These are phyloP conservation scores for Taurulus bubalis DNA, from an alignment of 2,113 vertebrate species.

Conservation along the genomic window DNA sequence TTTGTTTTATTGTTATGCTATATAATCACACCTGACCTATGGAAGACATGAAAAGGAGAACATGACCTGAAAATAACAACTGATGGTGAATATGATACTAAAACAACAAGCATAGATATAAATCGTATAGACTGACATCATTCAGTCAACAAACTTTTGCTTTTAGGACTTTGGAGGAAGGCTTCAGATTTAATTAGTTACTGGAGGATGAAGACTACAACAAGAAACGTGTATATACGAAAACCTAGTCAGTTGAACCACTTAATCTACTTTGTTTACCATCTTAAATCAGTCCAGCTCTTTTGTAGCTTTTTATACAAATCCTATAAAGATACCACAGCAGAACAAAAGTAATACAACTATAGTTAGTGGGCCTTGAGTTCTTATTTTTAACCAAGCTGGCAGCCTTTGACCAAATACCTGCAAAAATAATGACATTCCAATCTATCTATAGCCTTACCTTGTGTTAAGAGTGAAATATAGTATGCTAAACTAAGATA, in stretches of 20 bases:
- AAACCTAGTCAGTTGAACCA: background rate
- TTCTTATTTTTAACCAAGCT: background rate
- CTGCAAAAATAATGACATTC: background rate
- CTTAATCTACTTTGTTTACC: background rate
- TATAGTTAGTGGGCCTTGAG: background rate
- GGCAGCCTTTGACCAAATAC: background rate
- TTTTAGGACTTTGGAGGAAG: constrained; percentile 16
- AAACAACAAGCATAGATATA: constrained; percentile 37
- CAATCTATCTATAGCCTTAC: background rate
- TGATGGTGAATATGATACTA: constrained; percentile 48
- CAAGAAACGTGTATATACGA: background rate
- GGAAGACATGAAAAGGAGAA: constrained; percentile 51
- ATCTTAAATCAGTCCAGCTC: background rate
- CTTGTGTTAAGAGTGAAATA: background rate
- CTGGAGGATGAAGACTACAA: background rate
- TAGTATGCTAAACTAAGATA: background rate
- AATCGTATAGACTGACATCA: constrained; percentile 42
- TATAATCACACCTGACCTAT: constrained; percentile 40
- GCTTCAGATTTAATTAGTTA: background rate
- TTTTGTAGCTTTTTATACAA: background rate
- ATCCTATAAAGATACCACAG: background rate
- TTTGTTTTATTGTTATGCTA: constrained; percentile 43
- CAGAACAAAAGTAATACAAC: background rate
- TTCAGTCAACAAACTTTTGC: constrained; percentile 28
- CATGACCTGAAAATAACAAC: constrained; percentile 50